A percentile compares a stretch with the other conserved stretches of the same genome.
These are phyloP conservation scores for Torymus auratus DNA, from an alignment of 2,888 invertebrate species.

Conservation along the genomic window DNA sequence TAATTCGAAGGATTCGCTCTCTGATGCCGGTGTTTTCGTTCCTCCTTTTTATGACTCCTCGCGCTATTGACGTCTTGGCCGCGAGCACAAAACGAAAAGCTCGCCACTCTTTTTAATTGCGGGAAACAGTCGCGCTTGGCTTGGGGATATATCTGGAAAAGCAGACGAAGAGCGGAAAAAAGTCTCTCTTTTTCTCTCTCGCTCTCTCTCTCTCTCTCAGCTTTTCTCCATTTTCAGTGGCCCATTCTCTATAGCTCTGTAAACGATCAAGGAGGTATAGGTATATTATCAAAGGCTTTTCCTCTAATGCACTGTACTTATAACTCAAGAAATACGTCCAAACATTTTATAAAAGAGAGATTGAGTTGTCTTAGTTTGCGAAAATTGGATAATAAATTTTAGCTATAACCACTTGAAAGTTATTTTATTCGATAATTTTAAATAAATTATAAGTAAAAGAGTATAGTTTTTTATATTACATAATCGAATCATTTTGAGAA, in stretches of 20 bases:
- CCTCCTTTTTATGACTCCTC: not conserved
- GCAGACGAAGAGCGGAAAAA: constrained; percentile 1
- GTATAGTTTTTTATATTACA: too few relatives aligned
- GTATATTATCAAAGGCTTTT: constrained; percentile 1
- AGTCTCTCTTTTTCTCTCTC: not conserved
- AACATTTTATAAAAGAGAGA: not conserved
- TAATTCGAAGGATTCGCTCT: not conserved
- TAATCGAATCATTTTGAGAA: too few relatives aligned
- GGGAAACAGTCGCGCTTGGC: not conserved
- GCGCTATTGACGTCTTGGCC: constrained; percentile 18
- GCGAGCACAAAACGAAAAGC: constrained; percentile 14
- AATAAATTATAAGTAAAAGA: too few relatives aligned
- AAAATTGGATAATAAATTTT: not conserved
- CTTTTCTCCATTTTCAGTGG: not conserved
- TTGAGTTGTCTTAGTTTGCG: not conserved
- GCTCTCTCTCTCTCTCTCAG: too few relatives aligned
- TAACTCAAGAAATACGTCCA: too few relatives aligned
- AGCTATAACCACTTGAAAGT: too few relatives aligned
- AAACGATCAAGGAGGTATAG: not conserved
- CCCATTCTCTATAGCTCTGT: not conserved
- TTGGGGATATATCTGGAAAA: not conserved
- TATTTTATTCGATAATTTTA: too few relatives aligned
- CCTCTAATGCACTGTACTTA: too few relatives aligned
- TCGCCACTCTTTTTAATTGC: constrained; percentile 45
- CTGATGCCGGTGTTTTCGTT: not conserved